Evolutionary conservation across 2,888 invertebrate species (phyloP), one percentile per base, ranked within the genome.

Genomic region (Monopis laevigella): DNA sequence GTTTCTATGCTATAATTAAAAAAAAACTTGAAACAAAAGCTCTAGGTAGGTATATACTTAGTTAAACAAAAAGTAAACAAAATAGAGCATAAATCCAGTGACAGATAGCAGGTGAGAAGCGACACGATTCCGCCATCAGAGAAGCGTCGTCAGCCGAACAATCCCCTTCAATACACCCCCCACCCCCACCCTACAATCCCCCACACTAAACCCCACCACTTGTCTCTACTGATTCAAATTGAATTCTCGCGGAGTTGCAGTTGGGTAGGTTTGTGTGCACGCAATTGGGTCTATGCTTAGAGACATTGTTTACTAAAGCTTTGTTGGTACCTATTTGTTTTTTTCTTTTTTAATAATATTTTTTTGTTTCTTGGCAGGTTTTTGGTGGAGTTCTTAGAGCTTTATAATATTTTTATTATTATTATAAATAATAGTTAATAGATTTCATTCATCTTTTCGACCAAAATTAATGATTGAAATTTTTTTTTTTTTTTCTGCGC

Each of bases 61-160:
- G n/a, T n/a, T n/a, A n/a, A n/a, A n/a, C n/a, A n/a, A n/a, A 32
- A 32, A 30, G 11, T 2, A 14, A 17, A 17, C 2, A n/a, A 21
- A 2, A 21, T 21, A 36, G 36, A 18, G 19, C 6, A 36, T 36
- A 36, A 21, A 21, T 36, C 36, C 12, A 36, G 21, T 21, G 21
- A 36, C 36, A 19, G 21, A 21, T 21, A n/a, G 21, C 36, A 78
- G 78, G 78, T 78, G 75, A 56, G 62, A 73, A 70, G 70, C 65
- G 74, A 77, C 78, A 78, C 70, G 75, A 66, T 75, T 78, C 68
- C 65, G 67, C 78, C 77, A 78, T 78, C 78, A 77, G 65, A 52
- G 56, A 45, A 58, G 59, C 58, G 59, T 68, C 70, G 68, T 64
- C 69, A 63, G 63, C 64, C 60, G 61, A 53, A 48, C 50, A 49